Conservation (phyloP, 2,113 vertebrate species). For the Microcebus tavaratra region DNA sequence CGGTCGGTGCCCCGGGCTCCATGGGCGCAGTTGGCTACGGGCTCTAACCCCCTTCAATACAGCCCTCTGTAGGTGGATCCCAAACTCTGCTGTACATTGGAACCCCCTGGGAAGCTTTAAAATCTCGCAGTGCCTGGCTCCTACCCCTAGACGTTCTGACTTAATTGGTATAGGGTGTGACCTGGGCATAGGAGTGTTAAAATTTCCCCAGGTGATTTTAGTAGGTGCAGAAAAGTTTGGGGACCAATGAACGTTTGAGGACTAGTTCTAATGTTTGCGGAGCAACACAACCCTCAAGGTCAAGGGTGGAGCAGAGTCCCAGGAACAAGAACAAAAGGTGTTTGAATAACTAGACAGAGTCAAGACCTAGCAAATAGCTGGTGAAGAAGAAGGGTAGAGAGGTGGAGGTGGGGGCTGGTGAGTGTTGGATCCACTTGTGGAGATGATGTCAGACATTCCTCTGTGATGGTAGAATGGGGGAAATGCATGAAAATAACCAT, state of each 20-base stretch:
- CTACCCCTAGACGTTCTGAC: background rate
- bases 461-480: slow-evolving; percentile 6
- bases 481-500: slow-evolving; percentile 41
- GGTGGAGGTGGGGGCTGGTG: background rate
- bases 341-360: background rate
- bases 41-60: background rate
- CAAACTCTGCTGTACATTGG: background rate
- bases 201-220: background rate
- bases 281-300: slow-evolving; percentile 25
- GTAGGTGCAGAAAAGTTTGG: background rate
- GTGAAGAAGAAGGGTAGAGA: background rate
- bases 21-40: background rate
- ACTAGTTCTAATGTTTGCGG: background rate
- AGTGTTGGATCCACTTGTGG: background rate
- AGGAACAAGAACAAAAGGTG: background rate
- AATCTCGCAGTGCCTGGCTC: background rate
- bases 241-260: background rate
- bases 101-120: background rate
- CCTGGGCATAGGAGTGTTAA: background rate
- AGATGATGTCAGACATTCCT: slow-evolving; percentile 72
- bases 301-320: background rate
- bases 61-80: background rate
- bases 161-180: background rate
- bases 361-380: background rate
- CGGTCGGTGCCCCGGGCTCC: background rate